Conservation (phyloP, 2,888 invertebrate genomes). For the Imbricaverruca yamaguchii region DNA sequence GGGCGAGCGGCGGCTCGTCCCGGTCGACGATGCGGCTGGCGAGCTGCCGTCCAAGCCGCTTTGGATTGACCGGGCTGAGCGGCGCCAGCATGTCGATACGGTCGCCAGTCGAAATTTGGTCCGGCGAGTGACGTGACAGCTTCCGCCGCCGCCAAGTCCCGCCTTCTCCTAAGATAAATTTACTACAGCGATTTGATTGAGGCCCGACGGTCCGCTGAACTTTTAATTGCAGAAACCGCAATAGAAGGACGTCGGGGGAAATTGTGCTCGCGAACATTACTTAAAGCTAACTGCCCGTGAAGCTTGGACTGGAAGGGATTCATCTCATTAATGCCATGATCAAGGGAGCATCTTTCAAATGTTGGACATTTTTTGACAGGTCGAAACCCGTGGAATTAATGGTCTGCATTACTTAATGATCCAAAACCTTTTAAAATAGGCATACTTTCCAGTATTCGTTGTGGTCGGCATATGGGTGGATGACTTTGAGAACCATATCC, state of each 20-base stretch:
- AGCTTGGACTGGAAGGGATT: constrained; percentile 9
- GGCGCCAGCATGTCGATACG: neutral
- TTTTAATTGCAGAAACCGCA: constrained; percentile 18
- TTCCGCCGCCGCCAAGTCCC: neutral
- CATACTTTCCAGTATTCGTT: too few species aligned
- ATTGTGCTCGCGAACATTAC: constrained; percentile 14
- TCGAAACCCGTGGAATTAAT: neutral
- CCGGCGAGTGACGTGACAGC: neutral
- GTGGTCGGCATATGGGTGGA: too few species aligned
- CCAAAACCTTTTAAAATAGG: neutral
- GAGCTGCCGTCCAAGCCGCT: too few species aligned
- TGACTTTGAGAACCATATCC: too few species aligned
- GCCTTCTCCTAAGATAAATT: neutral
- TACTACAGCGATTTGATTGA: constrained; percentile 4
- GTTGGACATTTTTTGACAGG: constrained; percentile 16
- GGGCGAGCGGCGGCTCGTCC: neutral
- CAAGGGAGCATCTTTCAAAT: constrained; percentile 20
- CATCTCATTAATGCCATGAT: constrained; percentile 21
- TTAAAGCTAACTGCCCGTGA: constrained; percentile 20
- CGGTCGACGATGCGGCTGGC: neutral
- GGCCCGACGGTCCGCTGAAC: constrained; percentile 1
- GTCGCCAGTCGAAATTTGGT: too few species aligned
- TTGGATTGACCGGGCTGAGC: neutral
- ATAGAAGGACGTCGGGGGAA: constrained; percentile 7
- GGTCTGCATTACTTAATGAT: neutral